Evolutionary conservation across 2,888 invertebrate genomes (phyloP), one percentile per base, ranked within the genome.

Genomic region (Hetaerina titia): DNA sequence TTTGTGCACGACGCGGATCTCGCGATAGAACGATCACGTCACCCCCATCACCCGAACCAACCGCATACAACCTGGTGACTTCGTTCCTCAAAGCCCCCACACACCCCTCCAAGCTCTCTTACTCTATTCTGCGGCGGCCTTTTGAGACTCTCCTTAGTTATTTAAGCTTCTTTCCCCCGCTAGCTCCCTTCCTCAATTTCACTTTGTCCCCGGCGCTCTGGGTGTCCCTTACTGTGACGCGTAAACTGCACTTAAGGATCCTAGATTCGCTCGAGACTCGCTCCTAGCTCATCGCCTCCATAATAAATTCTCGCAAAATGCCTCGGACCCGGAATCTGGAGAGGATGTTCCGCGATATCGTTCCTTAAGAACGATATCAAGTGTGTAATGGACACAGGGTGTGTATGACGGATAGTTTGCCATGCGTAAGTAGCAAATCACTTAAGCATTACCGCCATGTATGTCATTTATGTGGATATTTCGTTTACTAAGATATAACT

Each of bases 81-180:
- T 13, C 2, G 25, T 31, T 81, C 13, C 81, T 81, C 81, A 81
- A 81, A 81, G 81, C 81, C 19, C 9, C n/a, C 5, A 22, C 22
- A 9, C n/a, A 22, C 69, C 69, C 8, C 19, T 7, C 69, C 69
- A 17, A 22, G 19, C 69, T 69, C 69, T 22, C 69, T n/a, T 22
- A n/a, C 69, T n/a, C 69, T 22, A 69, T 69, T 69, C 69, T 69
- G n/a, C 69, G 22, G 69, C 69, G n/a, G 69, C 69, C 69, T 22
- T 69, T 69, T 69, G 69, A 69, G 69, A n/a, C 69, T n/a, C 69
- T 69, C 69, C 69, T 69, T 69, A 69, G n/a, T 69, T 69, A 69
- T 69, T 69, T 22, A 69, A 17, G n/a, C 69, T n/a, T 69, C 69
- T 7, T 69, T n/a, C 69, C 69, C n/a, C 69, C 69, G 69, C 6